Conservation (phyloP, 2,888 invertebrate species). For the Terebella lapidaria region DNA sequence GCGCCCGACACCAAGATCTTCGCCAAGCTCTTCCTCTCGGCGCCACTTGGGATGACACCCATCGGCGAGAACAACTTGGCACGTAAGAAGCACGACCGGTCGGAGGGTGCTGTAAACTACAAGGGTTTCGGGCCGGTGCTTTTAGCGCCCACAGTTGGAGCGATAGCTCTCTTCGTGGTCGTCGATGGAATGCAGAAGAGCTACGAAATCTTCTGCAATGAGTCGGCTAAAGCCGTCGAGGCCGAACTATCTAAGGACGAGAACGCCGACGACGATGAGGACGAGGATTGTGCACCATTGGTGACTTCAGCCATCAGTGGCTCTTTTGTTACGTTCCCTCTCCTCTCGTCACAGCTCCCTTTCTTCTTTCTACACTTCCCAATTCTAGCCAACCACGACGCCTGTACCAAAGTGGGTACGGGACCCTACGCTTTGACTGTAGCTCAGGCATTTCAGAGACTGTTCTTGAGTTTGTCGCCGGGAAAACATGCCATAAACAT, state of each 20-base stretch:
- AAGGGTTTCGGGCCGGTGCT: conserved; percentile 6
- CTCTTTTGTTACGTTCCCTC: conserved; percentile 14
- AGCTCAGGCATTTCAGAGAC: conserved; percentile 3
- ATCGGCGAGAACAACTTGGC: conserved; percentile 14
- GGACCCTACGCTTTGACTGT: conserved; percentile 6
- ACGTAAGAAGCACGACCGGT: neutral
- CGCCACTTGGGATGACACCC: conserved; percentile 13
- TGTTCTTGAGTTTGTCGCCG: conserved; percentile 1
- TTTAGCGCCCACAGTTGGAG: conserved; percentile 6
- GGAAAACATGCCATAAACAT: conserved; percentile 8
- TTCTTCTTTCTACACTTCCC: conserved; percentile 16
- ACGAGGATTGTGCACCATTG: neutral
- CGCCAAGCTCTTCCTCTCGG: conserved; percentile 12
- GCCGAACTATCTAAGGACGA: neutral
- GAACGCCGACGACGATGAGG: neutral
- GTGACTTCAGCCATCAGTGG: neutral
- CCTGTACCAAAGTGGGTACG: conserved; percentile 4
- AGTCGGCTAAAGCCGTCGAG: neutral
- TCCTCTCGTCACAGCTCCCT: conserved; percentile 6
- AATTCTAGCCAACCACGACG: conserved; percentile 5
- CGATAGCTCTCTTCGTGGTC: conserved; percentile 9
- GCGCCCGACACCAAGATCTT: conserved; percentile 9
- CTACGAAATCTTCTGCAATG: conserved; percentile 7
- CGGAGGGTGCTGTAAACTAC: neutral
- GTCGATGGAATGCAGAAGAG: conserved; percentile 8